phyloP scores from a whole-genome alignment of 2,888 invertebrate genomes.

The Oxyteleia sp. region DNA sequence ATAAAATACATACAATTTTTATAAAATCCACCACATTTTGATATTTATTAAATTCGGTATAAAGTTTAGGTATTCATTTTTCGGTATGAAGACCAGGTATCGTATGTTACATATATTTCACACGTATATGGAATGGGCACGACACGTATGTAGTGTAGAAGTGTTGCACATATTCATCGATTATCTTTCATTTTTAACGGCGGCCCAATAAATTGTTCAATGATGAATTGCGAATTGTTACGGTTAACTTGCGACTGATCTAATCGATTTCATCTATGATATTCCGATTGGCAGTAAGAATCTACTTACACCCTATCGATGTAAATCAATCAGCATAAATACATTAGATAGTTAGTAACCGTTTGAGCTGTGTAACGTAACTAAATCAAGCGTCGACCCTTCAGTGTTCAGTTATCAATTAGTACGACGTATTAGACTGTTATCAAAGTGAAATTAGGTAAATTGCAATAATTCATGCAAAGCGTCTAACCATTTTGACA shows the following conservation, averaged over 20 bases:
- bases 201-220: constrained; percentile 3
- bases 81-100: no score
- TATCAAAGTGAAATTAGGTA: constrained; percentile 43
- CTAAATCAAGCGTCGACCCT: constrained; percentile 49
- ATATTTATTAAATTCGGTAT: no score
- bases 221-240: constrained; percentile 12
- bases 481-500: constrained; percentile 26
- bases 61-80: no score
- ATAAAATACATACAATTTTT: no score
- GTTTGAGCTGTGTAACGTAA: constrained; percentile 36
- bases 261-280: constrained; percentile 15
- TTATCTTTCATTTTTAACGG: constrained; percentile 1
- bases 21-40: no score
- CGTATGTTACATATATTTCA: no score
- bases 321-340: constrained; percentile 42
- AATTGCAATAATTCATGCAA: constrained; percentile 52
- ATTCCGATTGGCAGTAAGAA: constrained; percentile 18
- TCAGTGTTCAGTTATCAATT: constrained; percentile 47
- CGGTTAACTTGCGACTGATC: not conserved
- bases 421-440: constrained; percentile 41
- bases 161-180: no score
- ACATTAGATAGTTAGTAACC: constrained; percentile 34
- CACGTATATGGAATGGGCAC: no score
- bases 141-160: no score
- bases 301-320: constrained; percentile 14